Base-by-base conservation (phyloP, 2,113 vertebrate genomes). In the Tetraodon nigroviridis region DNA sequence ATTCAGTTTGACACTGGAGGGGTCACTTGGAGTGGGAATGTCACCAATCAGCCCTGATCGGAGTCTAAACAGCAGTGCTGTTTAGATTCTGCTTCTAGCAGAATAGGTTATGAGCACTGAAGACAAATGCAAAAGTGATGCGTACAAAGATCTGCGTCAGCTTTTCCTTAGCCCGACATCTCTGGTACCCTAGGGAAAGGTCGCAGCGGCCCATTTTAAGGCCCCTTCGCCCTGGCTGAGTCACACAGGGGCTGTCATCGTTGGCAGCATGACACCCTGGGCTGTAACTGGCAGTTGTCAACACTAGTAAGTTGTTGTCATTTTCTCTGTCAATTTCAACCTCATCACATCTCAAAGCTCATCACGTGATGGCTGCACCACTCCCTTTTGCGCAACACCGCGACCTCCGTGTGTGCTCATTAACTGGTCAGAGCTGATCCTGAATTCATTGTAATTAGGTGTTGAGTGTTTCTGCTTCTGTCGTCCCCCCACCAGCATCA, bases 121-220 rank as follows among this genome's bases (percentile, higher is more conserved):
- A 84, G 76, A 84, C 69, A 84, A 84, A 86, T 77, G 66, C 76
- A 84, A 64, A 66, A 80, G 66, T 71, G 69, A 76, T 58, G 55
- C 60, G 60, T 50, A 50, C 69, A 84, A 85, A 86, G 73, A 83
- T 80, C 82, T 82, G 77, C 69, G 73, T 88, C 83, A 84, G 84
- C 83, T 69, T 64, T 86, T 87, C 70, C 32, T 73, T 68, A 52
- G 42, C 48, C 73, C 75, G 76, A 82, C 79, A 53, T 58, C 80
- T 74, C 73, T 53, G 19, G 55, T 78, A 75, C 82, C 85, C 85
- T 59, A 75, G 69, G 81, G 83, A 86, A 86, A 88, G 87, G 87
- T 88, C 85, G 81, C 51, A 62, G 44, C 37, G 64, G 66, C 72
- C 83, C 78, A 76, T 70, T 85, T 84, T 84, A 69, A 69, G 79